These are phyloP conservation scores for Epirrita christyi DNA, from an alignment of 2,888 invertebrate species.

Conservation along the genomic window DNA sequence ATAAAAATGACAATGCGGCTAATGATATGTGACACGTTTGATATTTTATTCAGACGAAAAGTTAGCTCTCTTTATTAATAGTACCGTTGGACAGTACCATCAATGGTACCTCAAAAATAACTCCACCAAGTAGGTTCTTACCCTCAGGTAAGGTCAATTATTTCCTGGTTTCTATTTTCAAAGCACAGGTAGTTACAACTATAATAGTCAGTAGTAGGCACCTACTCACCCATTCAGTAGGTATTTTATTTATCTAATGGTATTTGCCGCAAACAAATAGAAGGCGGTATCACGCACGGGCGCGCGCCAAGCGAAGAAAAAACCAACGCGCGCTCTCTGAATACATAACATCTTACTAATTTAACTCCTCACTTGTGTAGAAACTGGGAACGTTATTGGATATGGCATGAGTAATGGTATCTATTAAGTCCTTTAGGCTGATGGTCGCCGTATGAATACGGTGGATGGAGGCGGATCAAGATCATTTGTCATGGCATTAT, in stretches of 20 bases:
- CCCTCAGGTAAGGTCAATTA: neutral
- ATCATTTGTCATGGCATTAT: no score
- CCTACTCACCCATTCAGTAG: conserved; percentile 4
- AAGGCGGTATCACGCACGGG: conserved; percentile 49
- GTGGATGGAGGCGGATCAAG: no score
- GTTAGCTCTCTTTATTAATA: no score
- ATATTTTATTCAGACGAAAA: no score
- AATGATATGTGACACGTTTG: no score
- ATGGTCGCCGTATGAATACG: no score
- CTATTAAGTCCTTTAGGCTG: no score
- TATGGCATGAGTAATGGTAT: neutral
- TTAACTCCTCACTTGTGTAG: conserved; percentile 41
- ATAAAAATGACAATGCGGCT: no score
- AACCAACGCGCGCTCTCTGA: conserved; percentile 64
- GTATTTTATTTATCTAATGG: conserved; percentile 34
- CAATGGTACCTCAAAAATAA: no score
- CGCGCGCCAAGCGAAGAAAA: conserved; percentile 60
- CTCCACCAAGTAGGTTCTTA: no score
- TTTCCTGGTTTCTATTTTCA: conserved; percentile 6
- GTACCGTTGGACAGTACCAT: no score
- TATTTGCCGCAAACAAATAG: conserved; percentile 32
- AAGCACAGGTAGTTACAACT: conserved; percentile 2
- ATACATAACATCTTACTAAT: conserved; percentile 70
- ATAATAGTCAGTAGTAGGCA: conserved; percentile 7
- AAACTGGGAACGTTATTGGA: conserved; percentile 36